These are phyloP conservation scores for Coleophora deauratella DNA, from an alignment of 2,888 invertebrate genomes.

Conservation along the genomic window DNA sequence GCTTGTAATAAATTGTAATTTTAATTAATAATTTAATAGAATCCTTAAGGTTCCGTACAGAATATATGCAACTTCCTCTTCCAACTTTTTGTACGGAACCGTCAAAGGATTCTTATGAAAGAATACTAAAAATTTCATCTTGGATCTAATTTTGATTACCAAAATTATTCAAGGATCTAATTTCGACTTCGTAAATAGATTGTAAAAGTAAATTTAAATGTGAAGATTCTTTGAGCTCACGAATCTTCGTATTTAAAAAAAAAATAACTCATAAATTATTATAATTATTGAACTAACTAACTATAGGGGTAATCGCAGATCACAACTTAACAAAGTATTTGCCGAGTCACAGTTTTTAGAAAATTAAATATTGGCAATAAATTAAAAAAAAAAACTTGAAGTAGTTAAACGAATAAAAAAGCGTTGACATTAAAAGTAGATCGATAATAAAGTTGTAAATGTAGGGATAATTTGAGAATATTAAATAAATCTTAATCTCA, in stretches of 20 bases:
- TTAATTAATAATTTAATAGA: slow-evolving; percentile 27
- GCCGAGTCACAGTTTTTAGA: slow-evolving; percentile 49
- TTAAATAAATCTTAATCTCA: slow-evolving; percentile 56
- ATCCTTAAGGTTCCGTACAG: slow-evolving; percentile 63
- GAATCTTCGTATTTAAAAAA: slow-evolving; percentile 59
- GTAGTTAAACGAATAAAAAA: slow-evolving; percentile 21
- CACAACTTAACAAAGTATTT: slow-evolving; percentile 69
- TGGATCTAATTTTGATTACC: too few species aligned
- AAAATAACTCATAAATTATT: slow-evolving; percentile 22
- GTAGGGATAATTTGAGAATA: slow-evolving; percentile 27
- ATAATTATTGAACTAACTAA: slow-evolving; percentile 24
- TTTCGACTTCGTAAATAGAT: slow-evolving; percentile 45
- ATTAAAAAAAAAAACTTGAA: slow-evolving; percentile 34
- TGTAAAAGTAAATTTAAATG: slow-evolving; percentile 39
- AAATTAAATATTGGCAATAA: slow-evolving; percentile 62
- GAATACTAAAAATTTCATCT: background rate
- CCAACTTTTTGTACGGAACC: slow-evolving; percentile 63
- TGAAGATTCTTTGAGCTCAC: slow-evolving; percentile 65
- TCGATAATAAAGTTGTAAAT: slow-evolving; percentile 35
- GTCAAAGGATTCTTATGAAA: slow-evolving; percentile 48
- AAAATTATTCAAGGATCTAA: slow-evolving; percentile 15
- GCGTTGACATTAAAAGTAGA: slow-evolving; percentile 37
- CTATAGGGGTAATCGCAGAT: slow-evolving; percentile 65
- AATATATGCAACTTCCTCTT: slow-evolving; percentile 68
- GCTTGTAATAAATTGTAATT: slow-evolving; percentile 7